Evolutionary conservation across 1,140 invertebrate genomes (phyloP).

Genomic region (Galendromus occidentalis): DNA sequence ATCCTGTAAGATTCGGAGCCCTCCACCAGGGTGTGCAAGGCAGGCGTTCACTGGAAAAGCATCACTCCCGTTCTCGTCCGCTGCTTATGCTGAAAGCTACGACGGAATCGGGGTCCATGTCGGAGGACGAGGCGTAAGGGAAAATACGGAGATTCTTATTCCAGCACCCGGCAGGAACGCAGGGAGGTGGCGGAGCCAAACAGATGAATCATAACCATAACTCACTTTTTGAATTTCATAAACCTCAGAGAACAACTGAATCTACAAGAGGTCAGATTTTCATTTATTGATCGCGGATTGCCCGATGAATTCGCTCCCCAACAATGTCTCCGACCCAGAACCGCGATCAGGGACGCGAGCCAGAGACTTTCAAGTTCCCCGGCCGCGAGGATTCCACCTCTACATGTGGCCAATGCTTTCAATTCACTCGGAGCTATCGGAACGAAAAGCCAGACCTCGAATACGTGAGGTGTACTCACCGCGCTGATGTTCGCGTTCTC

Average conservation of each 20-base stretch:
- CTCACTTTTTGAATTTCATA: background rate
- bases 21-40: too few species aligned
- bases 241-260: background rate
- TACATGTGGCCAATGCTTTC: background rate
- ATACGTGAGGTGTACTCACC: background rate
- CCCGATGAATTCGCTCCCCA: background rate
- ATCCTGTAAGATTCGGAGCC: too few species aligned
- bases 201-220: background rate
- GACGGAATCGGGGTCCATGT: too few species aligned
- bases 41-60: too few species aligned
- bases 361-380: too few species aligned
- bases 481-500: slow-evolving; percentile 8
- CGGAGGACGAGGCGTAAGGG: too few species aligned
- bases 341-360: background rate
- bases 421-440: background rate
- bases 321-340: background rate
- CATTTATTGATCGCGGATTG: background rate
- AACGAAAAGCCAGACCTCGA: background rate
- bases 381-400: background rate
- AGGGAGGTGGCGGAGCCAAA: background rate
- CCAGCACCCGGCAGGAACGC: background rate
- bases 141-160: too few species aligned
- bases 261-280: background rate
- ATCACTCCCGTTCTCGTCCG: too few species aligned
- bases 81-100: too few species aligned